Base-by-base conservation (phyloP, 2,113 vertebrate genomes). In the Hippolais icterina region DNA sequence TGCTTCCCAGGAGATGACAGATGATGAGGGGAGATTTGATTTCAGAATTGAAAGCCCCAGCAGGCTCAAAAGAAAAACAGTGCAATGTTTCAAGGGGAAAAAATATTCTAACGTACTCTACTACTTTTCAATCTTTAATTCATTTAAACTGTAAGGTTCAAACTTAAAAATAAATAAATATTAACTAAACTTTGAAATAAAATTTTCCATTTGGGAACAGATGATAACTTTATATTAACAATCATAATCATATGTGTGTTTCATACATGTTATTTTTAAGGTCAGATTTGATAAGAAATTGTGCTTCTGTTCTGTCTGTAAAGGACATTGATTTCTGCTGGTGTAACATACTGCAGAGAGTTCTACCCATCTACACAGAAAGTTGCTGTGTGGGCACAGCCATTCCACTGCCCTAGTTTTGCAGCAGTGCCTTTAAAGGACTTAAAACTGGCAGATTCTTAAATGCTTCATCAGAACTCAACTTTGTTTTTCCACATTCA, bases 91-190 rank as follows among this genome's bases (percentile, higher is more conserved):
- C 24, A 71, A 60, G 14, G 12, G 28, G 18, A 68, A 82, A 50
- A 59, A 52, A 39, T 25, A 54, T 21, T 77, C 14, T 47, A 27
- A 64, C 46, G 6, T 21, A 37, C 9, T 11, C 15, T 56, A 8
- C 5, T 50, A 3, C 39, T 63, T 9, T 37, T 53, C 22, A 28
- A 5, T 8, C 83, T 70, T 61, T 57, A 21, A 19, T 59, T 66
- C 0, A 0, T 50, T 76, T 83, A 35, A 44, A 56, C 9, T 1
- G 0, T 50, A 24, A 24, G 23, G 5, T 54, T 60, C 11, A 60
- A 64, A 61, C 5, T 57, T 42, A 37, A 60, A 90, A 56, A 72
- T 68, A 59, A 50, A 41, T 28, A 3, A 56, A 56, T 54, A 22
- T 10, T 42, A 52, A 35, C 9, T 53, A 33, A 94, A 44, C 17